phyloP scores from a whole-genome alignment of 1,140 invertebrate genomes.

The Chironomus striatipennis region DNA sequence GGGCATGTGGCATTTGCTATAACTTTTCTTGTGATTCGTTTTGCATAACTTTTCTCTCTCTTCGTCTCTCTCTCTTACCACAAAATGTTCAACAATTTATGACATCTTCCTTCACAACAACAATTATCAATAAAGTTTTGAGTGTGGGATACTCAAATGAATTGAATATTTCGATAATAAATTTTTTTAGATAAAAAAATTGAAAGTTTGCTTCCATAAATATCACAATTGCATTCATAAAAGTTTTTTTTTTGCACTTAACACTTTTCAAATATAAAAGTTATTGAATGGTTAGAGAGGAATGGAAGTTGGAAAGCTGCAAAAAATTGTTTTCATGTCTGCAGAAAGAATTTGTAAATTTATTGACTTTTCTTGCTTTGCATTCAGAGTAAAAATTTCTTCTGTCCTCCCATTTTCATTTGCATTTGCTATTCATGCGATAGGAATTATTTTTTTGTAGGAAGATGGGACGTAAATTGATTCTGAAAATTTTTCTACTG shows the following conservation, averaged over 20 bases:
- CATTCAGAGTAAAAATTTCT: neutral
- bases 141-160: no score
- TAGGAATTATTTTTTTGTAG: neutral
- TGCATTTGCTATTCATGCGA: slow-evolving; percentile 1
- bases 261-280: neutral
- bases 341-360: neutral
- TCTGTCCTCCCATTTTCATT: neutral
- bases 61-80: no score
- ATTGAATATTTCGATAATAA: neutral
- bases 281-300: neutral
- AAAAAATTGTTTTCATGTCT: neutral
- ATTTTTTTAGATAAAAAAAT: slow-evolving; percentile 13
- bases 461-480: no score
- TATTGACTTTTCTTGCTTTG: neutral
- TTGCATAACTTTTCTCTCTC: no score
- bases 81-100: no score
- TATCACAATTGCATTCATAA: slow-evolving; percentile 8
- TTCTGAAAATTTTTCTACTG: no score
- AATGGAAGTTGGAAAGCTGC: neutral
- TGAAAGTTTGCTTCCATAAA: neutral
- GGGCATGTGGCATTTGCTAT: no score
- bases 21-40: no score
- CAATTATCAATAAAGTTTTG: no score
- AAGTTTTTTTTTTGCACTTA: neutral
- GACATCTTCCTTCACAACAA: no score